These are phyloP conservation scores for Vimba vimba DNA, from an alignment of 2,113 vertebrate genomes.

Conservation along the genomic window DNA sequence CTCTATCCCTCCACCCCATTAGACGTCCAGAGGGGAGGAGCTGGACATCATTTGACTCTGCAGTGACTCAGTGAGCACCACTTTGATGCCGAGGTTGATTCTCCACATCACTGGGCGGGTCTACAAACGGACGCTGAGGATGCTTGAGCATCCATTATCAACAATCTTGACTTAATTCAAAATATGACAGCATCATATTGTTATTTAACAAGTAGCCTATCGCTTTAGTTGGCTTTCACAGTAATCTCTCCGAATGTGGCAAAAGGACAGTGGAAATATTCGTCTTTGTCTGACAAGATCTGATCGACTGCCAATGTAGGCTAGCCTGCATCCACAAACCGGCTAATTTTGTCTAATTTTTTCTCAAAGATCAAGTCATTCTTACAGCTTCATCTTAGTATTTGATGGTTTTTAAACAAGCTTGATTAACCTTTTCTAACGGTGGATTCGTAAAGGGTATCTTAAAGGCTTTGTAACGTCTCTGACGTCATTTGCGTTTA, in stretches of 20 bases:
- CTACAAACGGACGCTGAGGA: constrained; percentile 14
- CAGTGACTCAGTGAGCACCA: too few species aligned
- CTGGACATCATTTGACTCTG: too few species aligned
- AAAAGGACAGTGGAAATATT: constrained; percentile 21
- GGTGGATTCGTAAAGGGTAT: background rate
- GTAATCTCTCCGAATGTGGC: background rate
- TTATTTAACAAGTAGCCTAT: background rate
- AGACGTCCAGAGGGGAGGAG: too few species aligned
- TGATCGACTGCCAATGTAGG: background rate
- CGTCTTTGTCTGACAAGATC: background rate
- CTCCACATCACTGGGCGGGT: constrained; percentile 27
- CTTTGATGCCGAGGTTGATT: background rate
- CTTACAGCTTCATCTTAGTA: background rate
- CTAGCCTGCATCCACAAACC: background rate
- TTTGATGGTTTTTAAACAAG: background rate
- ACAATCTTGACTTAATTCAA: background rate
- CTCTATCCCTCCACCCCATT: too few species aligned
- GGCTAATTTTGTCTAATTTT: background rate
- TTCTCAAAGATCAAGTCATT: too few species aligned
- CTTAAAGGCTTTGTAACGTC: background rate
- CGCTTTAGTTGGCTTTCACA: background rate
- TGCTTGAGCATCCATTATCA: constrained; percentile 9
- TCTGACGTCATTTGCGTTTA: constrained; percentile 20
- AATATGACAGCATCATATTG: background rate
- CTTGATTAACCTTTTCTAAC: background rate